Evolutionary conservation across 2,113 vertebrate species (phyloP).

Genomic region (Cyanoramphus novaezelandiae): DNA sequence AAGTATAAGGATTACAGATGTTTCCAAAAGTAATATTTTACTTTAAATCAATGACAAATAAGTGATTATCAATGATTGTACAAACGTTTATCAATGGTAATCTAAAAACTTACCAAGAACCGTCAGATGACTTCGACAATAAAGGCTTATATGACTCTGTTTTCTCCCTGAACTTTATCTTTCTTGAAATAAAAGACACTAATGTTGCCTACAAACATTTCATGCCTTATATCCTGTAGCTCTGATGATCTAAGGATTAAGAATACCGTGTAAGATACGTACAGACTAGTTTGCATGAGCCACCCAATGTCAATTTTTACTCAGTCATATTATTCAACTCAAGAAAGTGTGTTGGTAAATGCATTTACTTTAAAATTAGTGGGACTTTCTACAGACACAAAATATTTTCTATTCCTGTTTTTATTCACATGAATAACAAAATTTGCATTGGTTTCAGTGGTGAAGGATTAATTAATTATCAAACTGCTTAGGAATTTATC

Average conservation of each 20-base stretch:
- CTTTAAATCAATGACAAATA: not conserved
- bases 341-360: not conserved
- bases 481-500: not conserved
- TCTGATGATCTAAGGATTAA: not conserved
- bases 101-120: not conserved
- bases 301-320: not conserved
- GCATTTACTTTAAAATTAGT: not conserved
- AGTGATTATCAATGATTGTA: not conserved
- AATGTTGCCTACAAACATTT: not conserved
- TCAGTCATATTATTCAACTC: not conserved
- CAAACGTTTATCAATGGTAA: not conserved
- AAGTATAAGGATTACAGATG: not conserved
- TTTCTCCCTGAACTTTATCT: not conserved
- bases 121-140: not conserved
- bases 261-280: rapidly evolving
- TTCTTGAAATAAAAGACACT: not conserved
- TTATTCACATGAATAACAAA: not conserved
- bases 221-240: not conserved
- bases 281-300: not conserved
- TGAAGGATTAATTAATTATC: not conserved
- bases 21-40: not conserved
- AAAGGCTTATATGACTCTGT: not conserved
- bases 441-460: not conserved
- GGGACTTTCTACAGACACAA: not conserved
- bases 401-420: not conserved